Conservation (phyloP, 2,113 vertebrate species). For the Neoarius graeffei region DNA sequence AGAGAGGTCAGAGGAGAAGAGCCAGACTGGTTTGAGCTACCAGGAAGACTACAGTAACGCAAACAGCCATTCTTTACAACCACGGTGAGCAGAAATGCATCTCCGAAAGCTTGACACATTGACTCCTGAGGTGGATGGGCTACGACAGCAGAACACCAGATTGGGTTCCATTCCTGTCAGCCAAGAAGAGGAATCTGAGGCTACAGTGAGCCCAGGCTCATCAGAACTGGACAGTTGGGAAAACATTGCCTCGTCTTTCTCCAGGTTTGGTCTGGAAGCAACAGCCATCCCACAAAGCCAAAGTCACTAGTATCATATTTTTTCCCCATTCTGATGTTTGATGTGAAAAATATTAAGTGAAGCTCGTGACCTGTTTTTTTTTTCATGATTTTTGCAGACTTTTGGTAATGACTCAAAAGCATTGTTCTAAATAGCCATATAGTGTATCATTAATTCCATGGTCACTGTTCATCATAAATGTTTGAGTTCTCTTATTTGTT, state of each 20-base stretch:
- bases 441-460: too few species aligned
- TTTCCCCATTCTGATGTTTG: neutral
- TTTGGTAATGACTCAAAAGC: too few species aligned
- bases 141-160: neutral
- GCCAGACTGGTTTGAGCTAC: neutral
- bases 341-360: neutral
- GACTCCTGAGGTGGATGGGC: neutral
- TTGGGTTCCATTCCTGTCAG: neutral
- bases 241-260: neutral
- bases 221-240: neutral
- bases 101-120: neutral
- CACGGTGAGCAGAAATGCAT: neutral
- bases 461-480: neutral
- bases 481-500: neutral
- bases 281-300: neutral
- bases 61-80: neutral
- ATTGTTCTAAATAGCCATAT: neutral
- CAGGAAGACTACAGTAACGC: neutral
- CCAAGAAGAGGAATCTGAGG: neutral
- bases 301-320: neutral
- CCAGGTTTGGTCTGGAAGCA: neutral
- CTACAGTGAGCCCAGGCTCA: neutral
- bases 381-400: too few species aligned
- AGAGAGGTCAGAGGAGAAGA: neutral
- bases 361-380: neutral